Conservation (phyloP, 2,888 invertebrate species). For the Sesamia inferens region DNA sequence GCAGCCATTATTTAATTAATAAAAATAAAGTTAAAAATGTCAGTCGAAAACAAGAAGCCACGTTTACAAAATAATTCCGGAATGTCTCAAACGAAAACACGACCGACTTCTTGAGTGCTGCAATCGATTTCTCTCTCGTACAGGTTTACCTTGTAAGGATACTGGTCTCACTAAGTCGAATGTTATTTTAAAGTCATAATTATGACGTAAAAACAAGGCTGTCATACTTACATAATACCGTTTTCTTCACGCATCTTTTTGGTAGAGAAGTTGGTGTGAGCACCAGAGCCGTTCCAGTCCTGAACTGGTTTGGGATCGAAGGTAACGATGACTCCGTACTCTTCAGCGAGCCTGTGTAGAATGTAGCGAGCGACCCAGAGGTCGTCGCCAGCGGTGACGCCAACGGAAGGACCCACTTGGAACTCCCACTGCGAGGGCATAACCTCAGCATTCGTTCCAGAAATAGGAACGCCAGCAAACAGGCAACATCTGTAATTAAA, state of each 20-base stretch:
- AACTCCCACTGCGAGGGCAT: slow-evolving; percentile 99
- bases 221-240: slow-evolving; percentile 93
- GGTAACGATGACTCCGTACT: slow-evolving; percentile 94
- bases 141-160: slow-evolving; percentile 26
- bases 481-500: slow-evolving; percentile 91
- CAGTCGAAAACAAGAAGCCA: background rate
- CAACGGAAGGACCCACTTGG: slow-evolving; percentile 97
- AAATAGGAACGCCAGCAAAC: slow-evolving; percentile 97
- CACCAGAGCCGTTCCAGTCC: slow-evolving; percentile 99
- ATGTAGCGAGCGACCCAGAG: slow-evolving; percentile 97
- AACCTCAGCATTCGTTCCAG: slow-evolving; percentile 99
- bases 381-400: slow-evolving; percentile 95
- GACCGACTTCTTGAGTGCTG: slow-evolving; percentile 15
- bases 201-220: slow-evolving; percentile 2
- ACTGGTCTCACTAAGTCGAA: background rate
- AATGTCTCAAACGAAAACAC: slow-evolving; percentile 12
- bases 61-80: no score
- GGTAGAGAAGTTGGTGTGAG: slow-evolving; percentile 99
- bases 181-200: slow-evolving; percentile 1
- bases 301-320: slow-evolving; percentile 91
- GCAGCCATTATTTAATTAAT: no score
- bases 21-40: slow-evolving; percentile 1
- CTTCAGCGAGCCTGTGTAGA: slow-evolving; percentile 97
- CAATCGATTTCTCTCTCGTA: slow-evolving; percentile 27
- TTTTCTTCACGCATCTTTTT: slow-evolving; percentile 96